These are phyloP conservation scores for Ammodytes marinus DNA, from an alignment of 2,113 vertebrate species.

Conservation along the genomic window DNA sequence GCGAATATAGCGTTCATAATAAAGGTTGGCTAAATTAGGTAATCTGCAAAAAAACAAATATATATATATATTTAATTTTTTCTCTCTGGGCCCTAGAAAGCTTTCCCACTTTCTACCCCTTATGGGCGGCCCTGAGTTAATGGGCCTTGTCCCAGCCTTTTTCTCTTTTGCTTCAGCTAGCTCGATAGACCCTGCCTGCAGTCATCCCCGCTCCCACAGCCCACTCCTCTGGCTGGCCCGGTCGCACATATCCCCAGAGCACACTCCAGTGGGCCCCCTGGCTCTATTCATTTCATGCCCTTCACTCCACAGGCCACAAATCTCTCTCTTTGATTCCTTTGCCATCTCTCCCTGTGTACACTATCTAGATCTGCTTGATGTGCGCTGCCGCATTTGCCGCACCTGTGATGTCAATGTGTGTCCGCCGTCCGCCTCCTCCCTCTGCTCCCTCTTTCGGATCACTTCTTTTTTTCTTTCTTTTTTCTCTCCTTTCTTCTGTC, in stretches of 20 bases:
- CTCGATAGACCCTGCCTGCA: slow-evolving; percentile 54
- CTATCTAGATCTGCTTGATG: slow-evolving; percentile 62
- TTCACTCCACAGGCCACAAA: slow-evolving; percentile 72
- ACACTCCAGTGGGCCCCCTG: slow-evolving; percentile 64
- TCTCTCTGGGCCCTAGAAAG: too few relatives aligned
- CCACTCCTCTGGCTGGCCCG: slow-evolving; percentile 58
- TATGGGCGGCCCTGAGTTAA: slow-evolving; percentile 60
- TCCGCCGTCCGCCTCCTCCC: slow-evolving; percentile 61
- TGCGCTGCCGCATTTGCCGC: slow-evolving; percentile 54
- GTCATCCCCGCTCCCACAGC: slow-evolving; percentile 45
- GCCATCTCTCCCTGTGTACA: slow-evolving; percentile 59
- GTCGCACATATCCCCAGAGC: slow-evolving; percentile 59
- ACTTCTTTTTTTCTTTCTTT: slow-evolving; percentile 27
- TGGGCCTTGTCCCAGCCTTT: slow-evolving; percentile 75
- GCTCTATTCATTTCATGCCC: slow-evolving; percentile 78
- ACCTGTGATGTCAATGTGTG: slow-evolving; percentile 67
- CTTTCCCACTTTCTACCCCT: too few relatives aligned
- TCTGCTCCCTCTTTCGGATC: slow-evolving; percentile 47
- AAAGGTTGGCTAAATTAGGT: too few relatives aligned
- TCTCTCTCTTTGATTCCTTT: slow-evolving; percentile 67
- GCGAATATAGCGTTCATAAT: too few relatives aligned
- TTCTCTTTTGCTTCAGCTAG: slow-evolving; percentile 50
- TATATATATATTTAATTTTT: too few relatives aligned
- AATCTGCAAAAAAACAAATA: too few relatives aligned
- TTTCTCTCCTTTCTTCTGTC: slow-evolving; percentile 22